Evolutionary conservation across 2,888 invertebrate species (phyloP), one percentile per base, ranked within the genome.

Genomic region (Apoda limacodes): DNA sequence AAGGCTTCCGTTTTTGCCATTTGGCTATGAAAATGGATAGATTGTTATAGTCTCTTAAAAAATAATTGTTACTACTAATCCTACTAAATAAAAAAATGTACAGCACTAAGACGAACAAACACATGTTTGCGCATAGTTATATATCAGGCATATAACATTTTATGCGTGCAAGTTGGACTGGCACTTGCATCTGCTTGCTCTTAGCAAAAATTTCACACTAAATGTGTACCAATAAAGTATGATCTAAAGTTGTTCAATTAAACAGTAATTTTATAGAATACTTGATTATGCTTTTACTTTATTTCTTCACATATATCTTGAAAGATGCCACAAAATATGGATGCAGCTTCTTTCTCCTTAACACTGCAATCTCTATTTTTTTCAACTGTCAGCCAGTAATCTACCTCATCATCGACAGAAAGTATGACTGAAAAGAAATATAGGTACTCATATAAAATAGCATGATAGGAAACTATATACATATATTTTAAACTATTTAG

Each of bases 381-480:
- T n/a, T 72, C 61, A 19, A 83, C 47, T 10, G 83, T 81, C 40
- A 75, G 81, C 91, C 91, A 91, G 58, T 86, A 88, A 46, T 87
- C 83, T 24, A 88, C 67, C 74, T 92, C 91, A 69, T 91, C 89
- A 40, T 84, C 82, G 24, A 89, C 76, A 21, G 83, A 83, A 42
- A 87, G 60, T 27, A 89, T 85, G 25, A 87, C 89, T 88, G 57
- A 19, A 65, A 68, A 20, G 7, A 6, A 9, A 10, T 5, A 9
- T 19, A n/a, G n/a, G n/a, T n/a, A n/a, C 11, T 22, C 13, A 25
- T 11, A 15, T 11, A 30, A 27, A 10, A 19, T 30, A 32, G 31
- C 32, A 28, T 14, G 29, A 17, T 17, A 7, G 5, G 17, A 7
- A 17, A 6, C 5, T 17, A 17, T 5, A 17, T 17, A 5, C 7